These are phyloP conservation scores for Papilio demoleus DNA, from an alignment of 2,888 invertebrate species.

Conservation along the genomic window DNA sequence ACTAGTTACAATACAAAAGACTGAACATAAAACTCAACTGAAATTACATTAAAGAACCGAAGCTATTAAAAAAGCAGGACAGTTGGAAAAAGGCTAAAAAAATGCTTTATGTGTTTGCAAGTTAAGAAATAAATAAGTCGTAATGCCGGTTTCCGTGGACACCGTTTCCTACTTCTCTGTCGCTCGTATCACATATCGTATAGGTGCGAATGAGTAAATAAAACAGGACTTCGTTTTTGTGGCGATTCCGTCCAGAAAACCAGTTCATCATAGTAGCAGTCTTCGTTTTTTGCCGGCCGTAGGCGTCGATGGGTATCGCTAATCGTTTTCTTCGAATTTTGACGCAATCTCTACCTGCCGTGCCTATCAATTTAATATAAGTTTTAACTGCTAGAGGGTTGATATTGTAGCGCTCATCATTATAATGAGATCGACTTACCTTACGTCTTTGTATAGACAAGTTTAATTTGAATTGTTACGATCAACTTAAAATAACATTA, in stretches of 20 bases:
- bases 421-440: not conserved
- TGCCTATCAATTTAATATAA: conserved; percentile 33
- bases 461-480: not conserved
- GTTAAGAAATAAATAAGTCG: conserved; percentile 81
- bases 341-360: conserved; percentile 48
- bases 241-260: conserved; percentile 62
- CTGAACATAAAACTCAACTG: not conserved
- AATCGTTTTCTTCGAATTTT: conserved; percentile 69
- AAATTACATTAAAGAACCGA: conserved; percentile 48
- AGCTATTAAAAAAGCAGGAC: conserved; percentile 58
- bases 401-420: not conserved
- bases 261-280: conserved; percentile 76
- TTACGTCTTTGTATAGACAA: not conserved
- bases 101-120: conserved; percentile 74
- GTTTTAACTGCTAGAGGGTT: not conserved
- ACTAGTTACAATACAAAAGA: not conserved
- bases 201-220: conserved; percentile 52
- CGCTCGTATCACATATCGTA: conserved; percentile 34
- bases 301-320: conserved; percentile 73
- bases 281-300: conserved; percentile 61
- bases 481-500: not conserved
- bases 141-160: conserved; percentile 61
- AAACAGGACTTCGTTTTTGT: conserved; percentile 47
- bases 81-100: conserved; percentile 65
- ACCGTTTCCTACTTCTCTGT: conserved; percentile 50